These are phyloP conservation scores for Xestia sexstrigata DNA, from an alignment of 2,888 invertebrate species.

Conservation along the genomic window DNA sequence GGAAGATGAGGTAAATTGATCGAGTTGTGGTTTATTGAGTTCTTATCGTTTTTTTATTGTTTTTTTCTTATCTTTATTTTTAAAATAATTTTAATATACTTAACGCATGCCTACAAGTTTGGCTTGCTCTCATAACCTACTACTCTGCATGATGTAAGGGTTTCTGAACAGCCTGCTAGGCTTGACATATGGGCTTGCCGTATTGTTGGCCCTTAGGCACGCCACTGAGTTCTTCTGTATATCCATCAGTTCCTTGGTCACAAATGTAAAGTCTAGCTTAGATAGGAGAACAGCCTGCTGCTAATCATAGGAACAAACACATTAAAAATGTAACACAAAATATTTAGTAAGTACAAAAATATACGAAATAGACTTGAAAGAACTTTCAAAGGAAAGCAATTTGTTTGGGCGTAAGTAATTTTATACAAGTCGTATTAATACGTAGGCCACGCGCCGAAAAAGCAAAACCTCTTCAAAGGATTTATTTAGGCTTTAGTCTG, in stretches of 20 bases:
- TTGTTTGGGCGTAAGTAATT: conserved; percentile 63
- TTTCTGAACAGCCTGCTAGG: no score
- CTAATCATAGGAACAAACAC: conserved; percentile 16
- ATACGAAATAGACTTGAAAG: conserved; percentile 35
- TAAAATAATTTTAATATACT: not conserved
- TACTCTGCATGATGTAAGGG: no score
- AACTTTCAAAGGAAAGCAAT: conserved; percentile 56
- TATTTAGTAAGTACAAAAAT: conserved; percentile 25
- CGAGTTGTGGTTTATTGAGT: not conserved
- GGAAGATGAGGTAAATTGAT: conserved; percentile 19
- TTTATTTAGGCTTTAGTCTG: conserved; percentile 62
- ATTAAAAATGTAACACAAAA: conserved; percentile 20
- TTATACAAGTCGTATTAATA: conserved; percentile 59
- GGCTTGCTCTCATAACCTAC: no score
- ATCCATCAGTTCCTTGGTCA: not conserved
- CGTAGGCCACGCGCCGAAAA: conserved; percentile 55
- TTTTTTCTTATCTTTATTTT: not conserved
- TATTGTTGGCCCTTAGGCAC: no score
- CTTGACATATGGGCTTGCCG: no score
- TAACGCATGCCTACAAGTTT: no score
- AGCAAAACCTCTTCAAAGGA: conserved; percentile 66
- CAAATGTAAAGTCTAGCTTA: conserved; percentile 1
- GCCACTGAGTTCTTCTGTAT: not conserved
- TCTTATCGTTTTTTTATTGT: not conserved
- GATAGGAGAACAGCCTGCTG: not conserved